These are phyloP conservation scores for Noctua comes DNA, from an alignment of 2,888 invertebrate genomes.

Conservation along the genomic window DNA sequence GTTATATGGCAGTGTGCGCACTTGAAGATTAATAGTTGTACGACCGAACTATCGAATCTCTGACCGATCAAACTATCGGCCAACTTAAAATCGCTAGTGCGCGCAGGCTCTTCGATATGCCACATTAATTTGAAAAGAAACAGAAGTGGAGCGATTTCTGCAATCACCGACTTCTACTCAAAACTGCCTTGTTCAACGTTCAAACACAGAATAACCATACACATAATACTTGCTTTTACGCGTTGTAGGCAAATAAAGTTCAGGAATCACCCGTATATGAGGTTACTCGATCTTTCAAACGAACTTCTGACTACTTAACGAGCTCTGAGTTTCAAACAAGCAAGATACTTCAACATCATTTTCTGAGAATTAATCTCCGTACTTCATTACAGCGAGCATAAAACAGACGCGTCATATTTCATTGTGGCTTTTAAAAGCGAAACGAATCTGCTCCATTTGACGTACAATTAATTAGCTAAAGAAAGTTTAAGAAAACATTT, in stretches of 20 bases:
- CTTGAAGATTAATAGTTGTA: too few relatives aligned
- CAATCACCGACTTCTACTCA: not conserved
- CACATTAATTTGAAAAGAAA: not conserved
- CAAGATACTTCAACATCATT: slow-evolving; percentile 61
- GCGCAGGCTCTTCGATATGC: too few relatives aligned
- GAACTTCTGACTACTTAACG: slow-evolving; percentile 59
- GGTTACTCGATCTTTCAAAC: slow-evolving; percentile 51
- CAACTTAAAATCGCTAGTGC: too few relatives aligned
- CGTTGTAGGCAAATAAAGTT: slow-evolving; percentile 24
- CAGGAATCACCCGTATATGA: slow-evolving; percentile 43
- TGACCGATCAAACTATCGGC: too few relatives aligned
- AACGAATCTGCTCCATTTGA: slow-evolving; percentile 35
- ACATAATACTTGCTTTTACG: slow-evolving; percentile 12
- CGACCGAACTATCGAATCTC: too few relatives aligned
- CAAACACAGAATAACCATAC: not conserved
- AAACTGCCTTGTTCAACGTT: not conserved
- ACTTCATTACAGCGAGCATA: slow-evolving; percentile 57
- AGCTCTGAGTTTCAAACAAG: slow-evolving; percentile 52
- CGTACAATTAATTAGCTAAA: slow-evolving; percentile 45
- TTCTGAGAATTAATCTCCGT: slow-evolving; percentile 62
- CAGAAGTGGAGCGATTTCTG: too few relatives aligned
- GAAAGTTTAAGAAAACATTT: slow-evolving; percentile 23
- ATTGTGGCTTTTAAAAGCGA: slow-evolving; percentile 36
- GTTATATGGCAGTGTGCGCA: too few relatives aligned
- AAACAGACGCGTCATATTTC: slow-evolving; percentile 47